Evolutionary conservation across 2,888 invertebrate genomes (phyloP), one percentile per base, ranked within the genome.

Genomic region (Thyatira batis): DNA sequence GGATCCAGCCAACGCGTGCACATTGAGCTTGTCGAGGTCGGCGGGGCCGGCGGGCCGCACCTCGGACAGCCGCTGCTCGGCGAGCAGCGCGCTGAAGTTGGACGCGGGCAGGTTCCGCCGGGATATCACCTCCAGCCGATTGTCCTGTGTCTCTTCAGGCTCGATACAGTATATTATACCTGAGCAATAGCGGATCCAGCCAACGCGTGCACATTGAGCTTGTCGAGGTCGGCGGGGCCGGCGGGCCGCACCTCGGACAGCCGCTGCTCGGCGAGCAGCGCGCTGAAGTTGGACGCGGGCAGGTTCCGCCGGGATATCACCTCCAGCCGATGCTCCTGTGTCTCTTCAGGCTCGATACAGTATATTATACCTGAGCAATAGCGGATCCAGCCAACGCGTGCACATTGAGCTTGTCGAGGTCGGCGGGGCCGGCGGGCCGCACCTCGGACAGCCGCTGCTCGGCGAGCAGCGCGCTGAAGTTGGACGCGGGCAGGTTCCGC

Each of bases 401-500:
- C 1, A 64, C 45, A 30, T 76, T 71, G 17, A 71, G 49, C 0
- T 65, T 51, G 2, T 65, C 61, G 0, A 69, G 45, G 1, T 63
- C 61, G 2, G 66, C 65, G 9, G 67, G 51, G 1, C 55, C 50
- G 0, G 67, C 60, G 0, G 61, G 54, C 3, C 66, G 71, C 20
- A 91, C 89, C 20, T 79, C 85, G 0, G 84, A 80, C 10, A 77
- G 49, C 11, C 78, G 80, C 39, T 84, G 83, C 50, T 86, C 85
- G 0, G 92, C 92, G 23, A 92, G 50, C 51, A 92, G 60, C 25
- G 86, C 82, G 46, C 91, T 77, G 70, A 89, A 92, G 62, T 83
- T 84, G 0, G 87, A 82, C 0, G 73, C 54, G 0, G 89, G 89
- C 43, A 82, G 54, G 54, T 76, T 84, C 20, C 82, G 78, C 5